A percentile compares a stretch with the other conserved stretches of the same genome.
phyloP scores from a whole-genome alignment of 2,113 vertebrate species.

The Todiramphus saurophagus region DNA sequence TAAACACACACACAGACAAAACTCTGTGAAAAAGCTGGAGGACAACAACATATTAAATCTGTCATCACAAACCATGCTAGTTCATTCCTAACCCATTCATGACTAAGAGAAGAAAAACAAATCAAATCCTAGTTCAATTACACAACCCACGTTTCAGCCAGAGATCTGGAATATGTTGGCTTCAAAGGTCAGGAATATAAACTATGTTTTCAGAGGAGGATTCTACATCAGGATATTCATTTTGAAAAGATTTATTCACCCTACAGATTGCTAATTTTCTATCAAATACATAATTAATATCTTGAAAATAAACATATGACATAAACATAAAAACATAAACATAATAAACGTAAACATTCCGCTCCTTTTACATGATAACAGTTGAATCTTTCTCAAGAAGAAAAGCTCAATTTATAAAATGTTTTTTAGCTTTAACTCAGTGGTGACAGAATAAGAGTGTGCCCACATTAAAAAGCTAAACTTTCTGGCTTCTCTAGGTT shows the following conservation, averaged over 20 bases:
- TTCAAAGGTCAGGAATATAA: background rate
- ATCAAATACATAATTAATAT: background rate
- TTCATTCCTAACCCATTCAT: conserved; percentile 36
- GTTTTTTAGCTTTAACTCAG: background rate
- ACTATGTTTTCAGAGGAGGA: background rate
- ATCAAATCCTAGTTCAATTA: conserved; percentile 1
- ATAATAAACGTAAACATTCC: background rate
- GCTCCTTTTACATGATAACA: background rate
- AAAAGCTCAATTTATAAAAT: background rate
- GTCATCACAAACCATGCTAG: background rate
- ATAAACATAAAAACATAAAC: too few relatives aligned
- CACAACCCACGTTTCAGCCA: background rate
- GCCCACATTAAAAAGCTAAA: background rate
- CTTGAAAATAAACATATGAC: background rate
- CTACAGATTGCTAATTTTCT: background rate
- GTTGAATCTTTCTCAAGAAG: background rate
- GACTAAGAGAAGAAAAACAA: conserved; percentile 8
- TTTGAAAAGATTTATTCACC: background rate
- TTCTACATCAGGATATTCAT: background rate
- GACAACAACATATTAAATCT: conserved; percentile 3
- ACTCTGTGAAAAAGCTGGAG: background rate
- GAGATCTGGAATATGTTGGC: background rate
- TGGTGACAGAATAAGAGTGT: background rate
- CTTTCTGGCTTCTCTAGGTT: background rate
- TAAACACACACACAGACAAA: background rate